A percentile compares a stretch with the other conserved stretches of the same genome.
These are phyloP conservation scores for Eclectus roratus DNA, from an alignment of 2,113 vertebrate species.

Conservation along the genomic window DNA sequence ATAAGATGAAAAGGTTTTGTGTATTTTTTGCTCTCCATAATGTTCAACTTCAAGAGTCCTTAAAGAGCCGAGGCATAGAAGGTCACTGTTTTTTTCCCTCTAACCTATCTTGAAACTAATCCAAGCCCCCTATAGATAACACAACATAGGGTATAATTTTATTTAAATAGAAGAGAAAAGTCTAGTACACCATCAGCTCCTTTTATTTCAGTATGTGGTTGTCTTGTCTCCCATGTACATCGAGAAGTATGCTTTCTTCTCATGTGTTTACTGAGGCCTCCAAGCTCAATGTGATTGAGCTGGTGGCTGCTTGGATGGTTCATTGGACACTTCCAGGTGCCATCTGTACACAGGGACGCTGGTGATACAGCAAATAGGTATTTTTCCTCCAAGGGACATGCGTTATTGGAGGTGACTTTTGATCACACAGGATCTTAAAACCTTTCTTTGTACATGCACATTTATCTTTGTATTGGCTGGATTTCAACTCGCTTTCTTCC, in stretches of 20 bases:
- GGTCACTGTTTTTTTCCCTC: neutral
- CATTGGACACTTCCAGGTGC: neutral
- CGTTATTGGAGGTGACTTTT: neutral
- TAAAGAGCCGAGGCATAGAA: fast-evolving
- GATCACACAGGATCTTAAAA: neutral
- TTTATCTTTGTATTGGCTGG: neutral
- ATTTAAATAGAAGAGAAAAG: neutral
- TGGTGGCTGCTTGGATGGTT: neutral
- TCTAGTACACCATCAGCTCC: neutral
- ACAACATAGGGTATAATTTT: neutral
- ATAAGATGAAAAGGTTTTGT: neutral
- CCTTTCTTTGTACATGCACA: neutral
- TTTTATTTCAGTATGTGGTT: neutral
- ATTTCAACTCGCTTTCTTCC: neutral
- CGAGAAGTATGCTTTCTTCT: neutral
- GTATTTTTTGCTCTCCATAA: neutral
- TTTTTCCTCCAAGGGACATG: neutral
- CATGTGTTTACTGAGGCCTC: neutral
- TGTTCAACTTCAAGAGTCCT: neutral
- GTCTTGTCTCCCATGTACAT: fast-evolving
- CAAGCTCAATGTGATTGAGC: neutral
- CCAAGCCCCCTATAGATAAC: neutral
- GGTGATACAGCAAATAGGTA: neutral
- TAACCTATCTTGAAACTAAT: neutral
- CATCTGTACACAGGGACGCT: neutral